Evolutionary conservation across 2,797 vertebrate species (phyloP).

Genomic region (Phrynocephalus vlangalii): DNA sequence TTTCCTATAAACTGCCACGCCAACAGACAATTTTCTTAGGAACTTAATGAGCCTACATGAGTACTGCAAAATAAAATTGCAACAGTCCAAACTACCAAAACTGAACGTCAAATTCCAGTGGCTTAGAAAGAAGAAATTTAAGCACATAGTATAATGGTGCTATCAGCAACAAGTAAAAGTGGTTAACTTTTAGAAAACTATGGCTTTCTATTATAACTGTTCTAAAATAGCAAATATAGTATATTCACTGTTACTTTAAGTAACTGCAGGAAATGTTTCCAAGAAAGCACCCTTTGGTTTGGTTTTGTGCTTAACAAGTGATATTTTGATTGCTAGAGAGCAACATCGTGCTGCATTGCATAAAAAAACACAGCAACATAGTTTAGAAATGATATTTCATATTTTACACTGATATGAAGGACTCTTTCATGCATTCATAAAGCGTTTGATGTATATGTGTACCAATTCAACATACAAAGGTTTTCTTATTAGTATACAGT

Average conservation of each 20-base stretch:
- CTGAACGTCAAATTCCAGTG: background rate
- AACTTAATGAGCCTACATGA: background rate
- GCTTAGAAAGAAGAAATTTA: constrained; percentile 20
- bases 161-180: background rate
- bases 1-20: constrained; percentile 37
- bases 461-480: background rate
- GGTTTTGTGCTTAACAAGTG: background rate
- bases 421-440: background rate
- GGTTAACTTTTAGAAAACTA: background rate
- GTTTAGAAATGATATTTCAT: constrained; percentile 42
- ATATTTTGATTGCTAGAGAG: background rate
- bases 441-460: background rate
- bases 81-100: background rate
- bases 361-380: background rate
- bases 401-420: background rate
- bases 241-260: constrained; percentile 8
- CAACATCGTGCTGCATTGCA: constrained; percentile 6
- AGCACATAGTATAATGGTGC: background rate
- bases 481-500: background rate
- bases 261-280: background rate
- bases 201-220: constrained; percentile 53
- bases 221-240: constrained; percentile 65
- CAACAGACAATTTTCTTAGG: constrained; percentile 33
- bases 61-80: constrained; percentile 12
- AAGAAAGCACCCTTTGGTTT: constrained; percentile 1